Conservation (phyloP, 2,797 vertebrate genomes). For the Parambassis ranga region DNA sequence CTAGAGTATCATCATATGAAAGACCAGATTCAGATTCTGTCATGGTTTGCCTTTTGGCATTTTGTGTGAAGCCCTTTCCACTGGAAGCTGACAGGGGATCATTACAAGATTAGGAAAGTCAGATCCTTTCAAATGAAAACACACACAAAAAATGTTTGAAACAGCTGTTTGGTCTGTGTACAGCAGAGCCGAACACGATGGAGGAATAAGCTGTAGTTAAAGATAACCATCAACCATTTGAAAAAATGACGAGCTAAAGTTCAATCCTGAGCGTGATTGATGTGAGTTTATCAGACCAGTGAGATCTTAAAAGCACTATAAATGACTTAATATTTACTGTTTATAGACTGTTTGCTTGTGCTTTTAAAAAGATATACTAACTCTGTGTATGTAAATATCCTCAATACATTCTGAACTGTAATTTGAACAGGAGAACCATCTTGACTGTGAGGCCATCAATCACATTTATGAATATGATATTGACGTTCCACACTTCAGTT, state of each 20-base stretch:
- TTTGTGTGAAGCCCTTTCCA: conserved; percentile 9
- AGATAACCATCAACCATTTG: conserved; percentile 37
- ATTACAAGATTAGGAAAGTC: conserved; percentile 33
- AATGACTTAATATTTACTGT: neutral
- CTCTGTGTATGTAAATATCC: too few relatives aligned
- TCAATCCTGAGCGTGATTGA: conserved; percentile 25
- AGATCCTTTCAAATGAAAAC: conserved; percentile 26
- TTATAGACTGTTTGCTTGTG: neutral
- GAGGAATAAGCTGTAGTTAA: conserved; percentile 11
- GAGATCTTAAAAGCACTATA: conserved; percentile 1
- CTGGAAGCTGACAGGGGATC: conserved; percentile 32
- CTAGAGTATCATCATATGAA: conserved; percentile 33
- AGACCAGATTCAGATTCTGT: conserved; percentile 29
- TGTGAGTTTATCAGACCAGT: neutral
- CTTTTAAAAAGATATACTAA: too few relatives aligned
- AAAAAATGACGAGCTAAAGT: conserved; percentile 20
- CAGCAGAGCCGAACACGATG: conserved; percentile 7
- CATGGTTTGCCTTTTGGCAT: conserved; percentile 3
- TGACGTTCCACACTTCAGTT: conserved; percentile 5
- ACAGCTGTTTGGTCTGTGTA: conserved; percentile 40
- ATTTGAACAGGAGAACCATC: too few relatives aligned
- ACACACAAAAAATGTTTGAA: neutral
- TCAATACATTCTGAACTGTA: too few relatives aligned
- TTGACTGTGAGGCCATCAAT: conserved; percentile 5
- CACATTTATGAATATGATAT: conserved; percentile 7